Percentiles rank a stretch among this genome's conserved stretches.
Conservation (phyloP, 1,140 invertebrate genomes). For the Cotesia chilonis region DNA sequence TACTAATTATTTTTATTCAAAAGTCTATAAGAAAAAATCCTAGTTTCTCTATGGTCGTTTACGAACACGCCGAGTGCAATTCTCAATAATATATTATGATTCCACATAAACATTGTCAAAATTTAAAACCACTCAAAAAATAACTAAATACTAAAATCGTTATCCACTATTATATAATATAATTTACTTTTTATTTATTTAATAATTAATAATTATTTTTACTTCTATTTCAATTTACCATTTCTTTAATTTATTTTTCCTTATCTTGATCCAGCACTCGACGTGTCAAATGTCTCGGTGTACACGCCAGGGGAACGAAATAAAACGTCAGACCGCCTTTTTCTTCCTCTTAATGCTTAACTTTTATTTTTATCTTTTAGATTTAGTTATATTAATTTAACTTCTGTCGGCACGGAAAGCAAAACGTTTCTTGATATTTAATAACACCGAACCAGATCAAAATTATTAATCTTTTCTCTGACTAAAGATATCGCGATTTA, state of each 20-base stretch:
- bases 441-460: no score
- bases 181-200: slow-evolving; percentile 14
- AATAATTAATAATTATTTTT: slow-evolving; percentile 4
- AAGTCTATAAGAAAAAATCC: slow-evolving; percentile 26
- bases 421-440: slow-evolving; percentile 4
- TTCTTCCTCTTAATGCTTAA: neutral
- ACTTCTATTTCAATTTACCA: slow-evolving; percentile 3
- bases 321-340: neutral
- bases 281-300: slow-evolving; percentile 28
- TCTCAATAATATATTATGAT: neutral
- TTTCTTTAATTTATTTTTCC: neutral
- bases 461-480: neutral
- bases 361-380: no score
- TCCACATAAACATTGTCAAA: neutral
- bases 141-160: slow-evolving; percentile 10
- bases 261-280: slow-evolving; percentile 25
- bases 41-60: slow-evolving; percentile 28
- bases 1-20: slow-evolving; percentile 16
- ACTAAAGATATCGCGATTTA: neutral
- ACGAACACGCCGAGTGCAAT: slow-evolving; percentile 16
- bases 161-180: neutral
- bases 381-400: no score
- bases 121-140: neutral
- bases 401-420: slow-evolving; percentile 2
- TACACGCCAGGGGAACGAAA: slow-evolving; percentile 27